phyloP scores from a whole-genome alignment of 1,140 invertebrate genomes.

The Melitaea cinxia region DNA sequence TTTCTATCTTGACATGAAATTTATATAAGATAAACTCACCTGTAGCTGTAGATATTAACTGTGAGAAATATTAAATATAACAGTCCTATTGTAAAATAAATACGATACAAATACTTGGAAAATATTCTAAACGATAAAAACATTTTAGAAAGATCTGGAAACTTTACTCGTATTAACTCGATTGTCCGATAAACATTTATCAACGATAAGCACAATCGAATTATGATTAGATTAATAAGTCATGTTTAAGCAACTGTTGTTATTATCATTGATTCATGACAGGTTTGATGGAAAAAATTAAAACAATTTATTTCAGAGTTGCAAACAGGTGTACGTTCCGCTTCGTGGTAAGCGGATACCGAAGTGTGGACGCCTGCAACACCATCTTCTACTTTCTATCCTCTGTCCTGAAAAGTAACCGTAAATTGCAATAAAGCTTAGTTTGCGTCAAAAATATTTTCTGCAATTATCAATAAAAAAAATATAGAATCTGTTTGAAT shows the following conservation, averaged over 20 bases:
- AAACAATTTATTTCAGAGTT: too few relatives aligned
- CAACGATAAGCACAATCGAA: slow-evolving; percentile 22
- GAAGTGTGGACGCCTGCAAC: too few relatives aligned
- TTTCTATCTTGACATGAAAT: too few relatives aligned
- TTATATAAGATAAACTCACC: slow-evolving; percentile 30
- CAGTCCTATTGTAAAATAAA: slow-evolving; percentile 29
- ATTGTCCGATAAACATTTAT: slow-evolving; percentile 35
- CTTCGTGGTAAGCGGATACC: too few relatives aligned
- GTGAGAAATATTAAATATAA: slow-evolving; percentile 29
- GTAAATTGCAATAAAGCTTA: too few relatives aligned
- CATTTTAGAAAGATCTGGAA: slow-evolving; percentile 46
- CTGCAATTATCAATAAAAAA: too few relatives aligned
- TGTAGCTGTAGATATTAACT: slow-evolving; percentile 19
- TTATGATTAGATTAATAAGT: slow-evolving; percentile 28
- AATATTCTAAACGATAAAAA: slow-evolving; percentile 29
- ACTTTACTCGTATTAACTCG: slow-evolving; percentile 5
- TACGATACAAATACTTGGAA: slow-evolving; percentile 34
- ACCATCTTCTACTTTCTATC: too few relatives aligned
- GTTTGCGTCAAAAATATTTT: neutral
- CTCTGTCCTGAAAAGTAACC: too few relatives aligned
- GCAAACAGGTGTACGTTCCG: too few relatives aligned
- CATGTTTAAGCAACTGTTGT: neutral
- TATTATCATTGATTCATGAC: neutral
- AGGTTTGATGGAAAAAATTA: too few relatives aligned
- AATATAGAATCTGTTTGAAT: too few relatives aligned